Evolutionary conservation across 1,140 invertebrate species (phyloP), one percentile per base, ranked within the genome.

Genomic region (roundworm (Caenorhabditis elegans)): DNA sequence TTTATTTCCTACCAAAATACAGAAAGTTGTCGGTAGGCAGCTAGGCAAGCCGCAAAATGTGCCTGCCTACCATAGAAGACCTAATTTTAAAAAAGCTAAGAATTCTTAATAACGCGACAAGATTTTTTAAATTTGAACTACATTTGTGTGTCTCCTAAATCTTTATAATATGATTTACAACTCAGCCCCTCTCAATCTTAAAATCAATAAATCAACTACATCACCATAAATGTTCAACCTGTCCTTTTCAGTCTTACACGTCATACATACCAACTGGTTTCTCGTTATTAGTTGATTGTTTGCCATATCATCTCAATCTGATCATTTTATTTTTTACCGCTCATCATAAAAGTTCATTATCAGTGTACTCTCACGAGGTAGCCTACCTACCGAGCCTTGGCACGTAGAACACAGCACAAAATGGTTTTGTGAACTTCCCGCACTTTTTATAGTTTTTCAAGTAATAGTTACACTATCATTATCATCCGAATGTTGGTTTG

Each of bases 301-400:
- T 48, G 46, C 46, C 46, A 48, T 8, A 10, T 3, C 22, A 24
- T 24, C 5, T 8, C n/a, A 17, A 34, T 31, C 15, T 70, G 60
- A 70, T 70, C 34, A 8, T 60, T 19, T 70, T 43, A 24, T 3
- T 43, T 24, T 43, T 70, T 70, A 43, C 60, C 31, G 19, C 60
- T 36, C 31, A 6, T 22, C 31, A 70, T 39, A 22, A 70, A 70
- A 70, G 60, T 70, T 70, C 60, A 70, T 39, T 70, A 70, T 70
- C 60, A 70, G 60, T 39, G 53, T 60, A 60, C 28, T 31, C 26
- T 6, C 5, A 10, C 8, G 3, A 34, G n/a, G 13, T 31, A 28
- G 3, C 19, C 53, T 15, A 22, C 34, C 60, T 39, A 43, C 19
- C 11, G 60, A 70, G 60, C 60, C 60, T 39, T 8, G 17, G 8